Conservation (phyloP, 2,113 vertebrate species). For the Microtus pennsylvanicus region DNA sequence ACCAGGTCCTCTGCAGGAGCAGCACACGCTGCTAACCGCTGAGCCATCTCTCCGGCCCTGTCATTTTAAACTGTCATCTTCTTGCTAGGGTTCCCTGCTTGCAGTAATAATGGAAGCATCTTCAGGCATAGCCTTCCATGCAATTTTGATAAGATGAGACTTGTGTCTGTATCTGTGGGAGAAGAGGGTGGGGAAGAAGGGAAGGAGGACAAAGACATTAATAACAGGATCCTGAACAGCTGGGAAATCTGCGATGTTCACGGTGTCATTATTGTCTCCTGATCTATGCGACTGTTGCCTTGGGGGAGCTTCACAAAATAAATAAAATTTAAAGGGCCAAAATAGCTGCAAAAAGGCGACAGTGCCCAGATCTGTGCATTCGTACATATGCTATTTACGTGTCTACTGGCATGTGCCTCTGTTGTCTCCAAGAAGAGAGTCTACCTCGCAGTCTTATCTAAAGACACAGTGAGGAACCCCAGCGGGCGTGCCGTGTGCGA, state of each 20-base stretch:
- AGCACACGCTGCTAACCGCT: background rate
- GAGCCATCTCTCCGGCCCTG: background rate
- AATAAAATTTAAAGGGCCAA: conserved; percentile 21
- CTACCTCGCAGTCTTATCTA: background rate
- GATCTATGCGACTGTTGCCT: background rate
- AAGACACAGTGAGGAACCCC: background rate
- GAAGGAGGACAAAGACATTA: no score
- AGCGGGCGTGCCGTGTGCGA: background rate
- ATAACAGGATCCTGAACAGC: background rate
- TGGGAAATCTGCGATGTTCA: background rate
- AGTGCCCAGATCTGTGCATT: background rate
- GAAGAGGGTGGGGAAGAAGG: no score
- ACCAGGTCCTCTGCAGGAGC: background rate
- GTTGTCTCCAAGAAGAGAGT: background rate
- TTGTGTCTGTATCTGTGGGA: background rate
- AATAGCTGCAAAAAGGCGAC: background rate
- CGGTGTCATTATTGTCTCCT: background rate
- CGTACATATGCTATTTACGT: fast-evolving
- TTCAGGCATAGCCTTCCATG: background rate
- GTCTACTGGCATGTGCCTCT: background rate
- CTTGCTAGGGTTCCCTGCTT: background rate
- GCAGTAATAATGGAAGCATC: background rate
- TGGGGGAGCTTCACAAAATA: background rate
- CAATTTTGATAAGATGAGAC: background rate
- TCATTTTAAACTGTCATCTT: conserved; percentile 4